Base-by-base conservation (phyloP, 2,797 vertebrate species). In the Argyrosomus regius region DNA sequence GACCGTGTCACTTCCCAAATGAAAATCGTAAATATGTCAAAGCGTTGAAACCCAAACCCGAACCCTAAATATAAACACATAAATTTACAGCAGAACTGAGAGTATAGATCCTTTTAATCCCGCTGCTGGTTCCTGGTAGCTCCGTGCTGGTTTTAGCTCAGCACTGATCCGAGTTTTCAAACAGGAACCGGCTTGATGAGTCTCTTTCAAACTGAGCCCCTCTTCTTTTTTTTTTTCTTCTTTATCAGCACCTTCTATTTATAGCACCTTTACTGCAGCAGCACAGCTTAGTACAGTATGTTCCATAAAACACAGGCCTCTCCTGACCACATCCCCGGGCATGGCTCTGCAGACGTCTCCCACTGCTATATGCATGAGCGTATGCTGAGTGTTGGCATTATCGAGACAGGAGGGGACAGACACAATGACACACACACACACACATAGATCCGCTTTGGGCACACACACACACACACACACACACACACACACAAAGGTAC, bases 171-270 rank as follows among this genome's bases (percentile, higher is more conserved):
- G 24, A 69, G 73, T 17, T 75, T 82, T 92, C 73, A 71, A 85
- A 89, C 86, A 74, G 72, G 81, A 90, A 89, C 80, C 50, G 22
- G 74, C 84, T 83, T 0, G 71, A 77, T 35, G 76, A 88, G 76
- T 88, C 72, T 18, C 57, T 81, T 87, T 88, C 83, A 86, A 82
- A 68, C 78, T 24, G 66, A 77, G 63, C n/a, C 79, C 72, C n/a
- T 24, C 6, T 71, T 56, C 74, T 78, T 70, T 66, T 75, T 71
- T 77, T 82, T 74, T 82, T 86, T 79, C 81, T 53, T 76, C 89
- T 91, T 92, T 88, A 94, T 91, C 89, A 88, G 88, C 82, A 70
- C 68, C 74, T 86, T 93, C 94, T 94, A 94, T 94, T 93, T 91
- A 91, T 93, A 94, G 88, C 75, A 22, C 13, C 72, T 88, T 88